phyloP scores from a whole-genome alignment of 2,797 vertebrate species.

The Limnodromus scolopaceus region DNA sequence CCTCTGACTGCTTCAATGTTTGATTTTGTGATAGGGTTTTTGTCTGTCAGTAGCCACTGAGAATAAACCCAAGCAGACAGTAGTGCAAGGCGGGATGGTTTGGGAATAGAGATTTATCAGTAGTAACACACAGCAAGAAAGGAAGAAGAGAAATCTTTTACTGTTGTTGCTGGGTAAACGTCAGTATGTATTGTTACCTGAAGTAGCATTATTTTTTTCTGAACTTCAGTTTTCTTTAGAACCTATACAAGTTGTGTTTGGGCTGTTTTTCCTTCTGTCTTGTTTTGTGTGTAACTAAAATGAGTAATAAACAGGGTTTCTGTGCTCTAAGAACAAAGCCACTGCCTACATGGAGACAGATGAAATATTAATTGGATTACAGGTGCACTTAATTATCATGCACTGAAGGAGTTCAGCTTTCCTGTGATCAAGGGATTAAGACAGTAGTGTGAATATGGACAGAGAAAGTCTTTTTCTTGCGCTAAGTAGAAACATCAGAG shows the following conservation, averaged over 20 bases:
- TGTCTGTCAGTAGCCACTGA: not conserved
- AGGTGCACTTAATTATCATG: not conserved
- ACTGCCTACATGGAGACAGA: not conserved
- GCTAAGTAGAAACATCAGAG: not conserved
- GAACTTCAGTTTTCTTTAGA: not conserved
- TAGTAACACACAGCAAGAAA: not conserved
- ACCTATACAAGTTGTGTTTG: not conserved
- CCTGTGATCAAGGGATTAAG: conserved; percentile 28
- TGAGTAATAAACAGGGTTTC: not conserved
- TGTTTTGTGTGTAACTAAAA: not conserved
- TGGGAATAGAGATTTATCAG: not conserved
- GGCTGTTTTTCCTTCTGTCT: not conserved
- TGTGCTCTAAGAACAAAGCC: conserved; percentile 32
- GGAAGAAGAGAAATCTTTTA: not conserved
- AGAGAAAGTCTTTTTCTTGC: not conserved
- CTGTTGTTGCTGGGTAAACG: not conserved
- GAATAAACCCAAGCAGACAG: not conserved
- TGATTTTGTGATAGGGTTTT: not conserved
- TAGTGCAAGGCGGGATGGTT: not conserved
- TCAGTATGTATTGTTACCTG: not conserved
- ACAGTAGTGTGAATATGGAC: not conserved
- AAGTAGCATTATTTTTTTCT: not conserved
- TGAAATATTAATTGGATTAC: conserved; percentile 39
- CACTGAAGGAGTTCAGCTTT: not conserved
- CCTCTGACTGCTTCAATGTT: not conserved